These are phyloP conservation scores for Deladenus siricidicola DNA, from an alignment of 2,888 invertebrate species.

Conservation along the genomic window DNA sequence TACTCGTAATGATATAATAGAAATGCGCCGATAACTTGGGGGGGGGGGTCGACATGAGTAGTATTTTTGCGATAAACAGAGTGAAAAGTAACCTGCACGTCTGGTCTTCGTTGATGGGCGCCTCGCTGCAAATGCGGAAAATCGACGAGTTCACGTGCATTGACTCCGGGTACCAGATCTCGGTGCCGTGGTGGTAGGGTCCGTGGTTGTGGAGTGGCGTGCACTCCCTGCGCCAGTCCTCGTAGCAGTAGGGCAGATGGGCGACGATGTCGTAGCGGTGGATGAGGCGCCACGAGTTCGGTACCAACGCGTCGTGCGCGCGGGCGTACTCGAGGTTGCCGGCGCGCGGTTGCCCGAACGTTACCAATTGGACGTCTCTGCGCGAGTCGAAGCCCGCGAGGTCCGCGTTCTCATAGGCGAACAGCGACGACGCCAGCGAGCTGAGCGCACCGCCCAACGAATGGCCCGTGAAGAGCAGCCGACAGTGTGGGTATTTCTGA, in stretches of 20 bases:
- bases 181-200: slow-evolving; percentile 50
- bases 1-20: neutral
- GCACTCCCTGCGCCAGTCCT: slow-evolving; percentile 8
- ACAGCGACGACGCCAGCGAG: slow-evolving; percentile 41
- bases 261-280: slow-evolving; percentile 45
- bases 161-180: slow-evolving; percentile 43
- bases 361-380: slow-evolving; percentile 21
- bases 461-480: slow-evolving; percentile 46
- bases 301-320: slow-evolving; percentile 37
- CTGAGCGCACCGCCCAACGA: slow-evolving; percentile 47
- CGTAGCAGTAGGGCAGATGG: slow-evolving; percentile 43
- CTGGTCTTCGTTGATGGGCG: slow-evolving; percentile 43
- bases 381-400: neutral
- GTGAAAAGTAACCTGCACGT: slow-evolving; percentile 42
- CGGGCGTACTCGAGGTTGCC: slow-evolving; percentile 45
- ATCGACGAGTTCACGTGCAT: slow-evolving; percentile 32
- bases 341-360: slow-evolving; percentile 51
- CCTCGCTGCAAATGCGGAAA: slow-evolving; percentile 39
- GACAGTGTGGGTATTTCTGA: slow-evolving; percentile 25
- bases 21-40: too few relatives aligned
- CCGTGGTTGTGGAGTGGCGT: slow-evolving; percentile 41
- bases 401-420: slow-evolving; percentile 29
- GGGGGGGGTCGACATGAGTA: neutral
- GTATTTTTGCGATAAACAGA: neutral
- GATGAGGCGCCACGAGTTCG: slow-evolving; percentile 35